These are phyloP conservation scores for Halcyon chelicuti DNA, from an alignment of 2,797 vertebrate species.

Conservation along the genomic window DNA sequence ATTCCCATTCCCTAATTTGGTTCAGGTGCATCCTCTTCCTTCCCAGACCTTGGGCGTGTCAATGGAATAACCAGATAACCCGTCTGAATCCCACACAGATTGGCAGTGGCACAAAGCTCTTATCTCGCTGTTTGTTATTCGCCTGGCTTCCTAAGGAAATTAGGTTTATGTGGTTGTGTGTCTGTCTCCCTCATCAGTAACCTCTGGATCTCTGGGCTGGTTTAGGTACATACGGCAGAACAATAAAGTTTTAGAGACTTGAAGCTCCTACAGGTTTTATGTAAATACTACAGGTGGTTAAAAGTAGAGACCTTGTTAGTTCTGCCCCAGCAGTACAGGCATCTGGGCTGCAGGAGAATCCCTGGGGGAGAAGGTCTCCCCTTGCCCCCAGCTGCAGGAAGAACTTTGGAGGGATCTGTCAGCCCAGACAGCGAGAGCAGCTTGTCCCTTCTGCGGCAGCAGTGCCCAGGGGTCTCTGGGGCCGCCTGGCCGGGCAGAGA, in stretches of 20 bases:
- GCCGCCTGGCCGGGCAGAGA: background rate
- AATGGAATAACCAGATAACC: background rate
- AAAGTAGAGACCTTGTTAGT: background rate
- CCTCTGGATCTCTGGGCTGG: background rate
- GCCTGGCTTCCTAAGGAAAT: slow-evolving; percentile 5
- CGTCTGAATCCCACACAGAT: background rate
- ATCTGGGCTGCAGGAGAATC: background rate
- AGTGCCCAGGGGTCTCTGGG: background rate
- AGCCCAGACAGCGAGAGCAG: rapidly evolving
- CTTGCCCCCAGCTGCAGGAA: background rate
- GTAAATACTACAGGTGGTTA: background rate
- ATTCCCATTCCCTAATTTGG: background rate
- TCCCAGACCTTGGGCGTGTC: background rate
- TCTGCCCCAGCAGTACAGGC: background rate
- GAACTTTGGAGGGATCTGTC: background rate
- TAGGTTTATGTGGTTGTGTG: background rate
- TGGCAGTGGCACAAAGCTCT: background rate
- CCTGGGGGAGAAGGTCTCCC: background rate
- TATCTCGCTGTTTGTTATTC: background rate
- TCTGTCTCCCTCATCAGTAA: background rate
- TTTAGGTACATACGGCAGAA: background rate
- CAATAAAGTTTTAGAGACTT: background rate
- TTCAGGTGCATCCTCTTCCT: background rate
- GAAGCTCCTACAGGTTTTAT: background rate
- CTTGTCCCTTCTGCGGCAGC: background rate